Percentiles rank a stretch among this genome's conserved stretches.
These are phyloP conservation scores for Styela clava DNA, from an alignment of 23 tunicate genomes.

Conservation along the genomic window DNA sequence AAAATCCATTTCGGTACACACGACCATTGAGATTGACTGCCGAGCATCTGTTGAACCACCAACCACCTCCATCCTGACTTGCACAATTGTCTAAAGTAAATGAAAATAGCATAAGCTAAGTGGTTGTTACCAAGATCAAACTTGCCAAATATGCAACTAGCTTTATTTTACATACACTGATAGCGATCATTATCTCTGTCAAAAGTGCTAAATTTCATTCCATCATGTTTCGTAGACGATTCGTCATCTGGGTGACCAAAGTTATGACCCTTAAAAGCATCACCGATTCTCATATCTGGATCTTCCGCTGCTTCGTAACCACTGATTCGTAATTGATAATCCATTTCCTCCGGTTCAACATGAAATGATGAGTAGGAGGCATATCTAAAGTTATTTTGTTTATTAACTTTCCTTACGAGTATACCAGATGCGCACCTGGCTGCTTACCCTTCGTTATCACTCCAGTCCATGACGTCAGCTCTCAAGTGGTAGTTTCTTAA, in stretches of 20 bases:
- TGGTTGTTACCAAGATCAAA: not conserved
- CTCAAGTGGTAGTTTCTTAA: slow-evolving; percentile 33
- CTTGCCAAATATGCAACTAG: not conserved
- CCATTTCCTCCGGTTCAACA: slow-evolving; percentile 34
- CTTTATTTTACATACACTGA: slow-evolving; percentile 13
- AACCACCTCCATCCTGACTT: slow-evolving; percentile 53
- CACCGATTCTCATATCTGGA: slow-evolving; percentile 38
- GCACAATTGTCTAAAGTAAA: slow-evolving; percentile 65
- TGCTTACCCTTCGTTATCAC: slow-evolving; percentile 29
- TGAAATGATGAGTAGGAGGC: slow-evolving; percentile 44
- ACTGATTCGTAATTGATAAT: slow-evolving; percentile 29
- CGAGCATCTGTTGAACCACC: slow-evolving; percentile 80
- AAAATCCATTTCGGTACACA: slow-evolving; percentile 31
- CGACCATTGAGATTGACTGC: slow-evolving; percentile 63
- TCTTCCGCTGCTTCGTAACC: slow-evolving; percentile 33
- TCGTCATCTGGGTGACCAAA: slow-evolving; percentile 45
- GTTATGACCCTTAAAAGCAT: slow-evolving; percentile 44
- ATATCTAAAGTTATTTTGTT: slow-evolving; percentile 18
- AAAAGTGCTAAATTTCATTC: slow-evolving; percentile 50
- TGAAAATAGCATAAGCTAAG: not conserved
- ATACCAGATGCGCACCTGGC: too few species aligned
- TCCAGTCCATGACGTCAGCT: slow-evolving; percentile 50
- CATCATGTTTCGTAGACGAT: slow-evolving; percentile 31
- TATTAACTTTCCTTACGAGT: not conserved
- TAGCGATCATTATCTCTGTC: slow-evolving; percentile 52